Evolutionary conservation across 2,888 invertebrate genomes (phyloP).

Genomic region (Myathropa florea): DNA sequence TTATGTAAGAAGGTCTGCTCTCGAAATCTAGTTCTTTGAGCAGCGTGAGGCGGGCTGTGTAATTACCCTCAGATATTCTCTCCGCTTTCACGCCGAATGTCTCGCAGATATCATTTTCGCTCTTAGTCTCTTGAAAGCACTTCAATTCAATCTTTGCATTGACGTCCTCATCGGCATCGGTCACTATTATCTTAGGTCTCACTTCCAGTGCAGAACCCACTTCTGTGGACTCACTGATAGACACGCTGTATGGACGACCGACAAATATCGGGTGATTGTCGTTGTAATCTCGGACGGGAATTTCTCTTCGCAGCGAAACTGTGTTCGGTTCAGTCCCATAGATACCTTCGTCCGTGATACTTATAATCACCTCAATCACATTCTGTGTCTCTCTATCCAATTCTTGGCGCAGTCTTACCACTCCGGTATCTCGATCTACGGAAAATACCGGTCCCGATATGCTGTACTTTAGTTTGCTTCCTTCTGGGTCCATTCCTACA

Average conservation of each 20-base stretch:
- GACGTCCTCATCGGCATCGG: constrained; percentile 87
- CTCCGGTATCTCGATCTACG: constrained; percentile 88
- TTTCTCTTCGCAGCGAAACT: constrained; percentile 88
- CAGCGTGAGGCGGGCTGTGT: constrained; percentile 86
- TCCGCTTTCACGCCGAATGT: constrained; percentile 86
- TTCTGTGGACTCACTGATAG: constrained; percentile 86
- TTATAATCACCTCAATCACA: constrained; percentile 89
- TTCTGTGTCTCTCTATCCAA: constrained; percentile 88
- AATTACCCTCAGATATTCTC: constrained; percentile 86
- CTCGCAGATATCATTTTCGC: constrained; percentile 86
- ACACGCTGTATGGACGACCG: constrained; percentile 87
- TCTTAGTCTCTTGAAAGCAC: constrained; percentile 83
- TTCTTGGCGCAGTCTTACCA: constrained; percentile 86
- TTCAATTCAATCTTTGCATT: constrained; percentile 86
- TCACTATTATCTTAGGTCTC: constrained; percentile 84
- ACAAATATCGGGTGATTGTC: constrained; percentile 90
- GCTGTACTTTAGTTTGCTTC: constrained; percentile 87
- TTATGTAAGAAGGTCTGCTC: constrained; percentile 86
- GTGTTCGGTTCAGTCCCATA: constrained; percentile 89
- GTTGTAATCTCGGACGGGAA: constrained; percentile 89
- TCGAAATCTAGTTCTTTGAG: constrained; percentile 89
- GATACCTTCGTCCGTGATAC: constrained; percentile 89
- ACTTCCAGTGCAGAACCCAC: constrained; percentile 84
- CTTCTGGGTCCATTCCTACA: constrained; percentile 88
- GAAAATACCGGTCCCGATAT: constrained; percentile 91